Percentiles rank a stretch among this genome's conserved stretches.
Evolutionary conservation across 2,797 vertebrate genomes (phyloP).

Genomic region (Notolepis coatsorum): DNA sequence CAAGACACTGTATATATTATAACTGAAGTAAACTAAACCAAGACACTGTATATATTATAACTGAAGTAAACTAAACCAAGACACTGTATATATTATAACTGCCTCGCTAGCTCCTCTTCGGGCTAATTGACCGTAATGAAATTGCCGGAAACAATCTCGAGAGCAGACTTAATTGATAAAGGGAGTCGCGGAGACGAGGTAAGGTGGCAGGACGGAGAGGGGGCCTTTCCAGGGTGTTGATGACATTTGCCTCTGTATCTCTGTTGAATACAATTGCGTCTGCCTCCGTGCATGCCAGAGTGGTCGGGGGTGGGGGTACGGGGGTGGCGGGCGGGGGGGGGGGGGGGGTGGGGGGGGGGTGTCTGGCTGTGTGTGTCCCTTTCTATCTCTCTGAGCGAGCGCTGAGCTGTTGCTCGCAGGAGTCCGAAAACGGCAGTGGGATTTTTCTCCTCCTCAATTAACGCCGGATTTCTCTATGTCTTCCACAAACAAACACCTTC

Average conservation of each 20-base stretch:
- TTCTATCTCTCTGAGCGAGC: slow-evolving; percentile 18
- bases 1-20: too few species aligned
- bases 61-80: too few species aligned
- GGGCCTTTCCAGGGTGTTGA: slow-evolving; percentile 46
- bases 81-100: too few species aligned
- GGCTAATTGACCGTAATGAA: slow-evolving; percentile 80
- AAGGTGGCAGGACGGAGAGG: slow-evolving; percentile 52
- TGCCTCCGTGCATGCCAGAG: slow-evolving; percentile 47
- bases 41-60: too few species aligned
- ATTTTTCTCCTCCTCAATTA: slow-evolving; percentile 22
- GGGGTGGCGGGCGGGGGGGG: too few species aligned
- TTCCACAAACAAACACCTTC: too few species aligned
- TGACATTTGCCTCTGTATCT: slow-evolving; percentile 63
- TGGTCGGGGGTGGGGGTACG: not conserved
- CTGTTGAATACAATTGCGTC: slow-evolving; percentile 56
- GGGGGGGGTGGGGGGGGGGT: too few species aligned
- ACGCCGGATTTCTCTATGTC: too few species aligned
- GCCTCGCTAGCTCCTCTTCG: too few species aligned
- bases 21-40: too few species aligned
- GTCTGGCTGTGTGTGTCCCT: not conserved
- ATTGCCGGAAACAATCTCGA: slow-evolving; percentile 71
- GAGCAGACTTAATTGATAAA: slow-evolving; percentile 71
- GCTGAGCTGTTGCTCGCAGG: not conserved
- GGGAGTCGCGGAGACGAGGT: slow-evolving; percentile 56
- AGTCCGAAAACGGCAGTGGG: not conserved